Base-by-base conservation (phyloP, 2,888 invertebrate species). In the Timema cristinae region DNA sequence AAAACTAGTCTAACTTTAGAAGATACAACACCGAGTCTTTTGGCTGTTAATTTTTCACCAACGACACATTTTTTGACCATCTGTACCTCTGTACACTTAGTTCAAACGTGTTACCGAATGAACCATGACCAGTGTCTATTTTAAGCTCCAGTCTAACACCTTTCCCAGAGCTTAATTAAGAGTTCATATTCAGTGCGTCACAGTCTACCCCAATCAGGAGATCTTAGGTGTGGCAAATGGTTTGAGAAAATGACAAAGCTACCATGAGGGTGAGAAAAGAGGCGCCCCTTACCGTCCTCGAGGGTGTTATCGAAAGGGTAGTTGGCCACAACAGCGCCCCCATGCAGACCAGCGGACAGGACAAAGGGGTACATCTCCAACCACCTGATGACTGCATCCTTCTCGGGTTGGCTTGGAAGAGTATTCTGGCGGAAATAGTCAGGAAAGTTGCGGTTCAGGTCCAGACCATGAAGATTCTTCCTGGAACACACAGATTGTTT, bases 321-420 rank as follows among this genome's bases (percentile, higher is more conserved):
- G 79, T 88, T 90, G 50, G 87, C 90, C 10, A 91, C 89, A 72
- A 90, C 78, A 5, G 88, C 87, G 6, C 90, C 90, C 7, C 89
- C 89, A 77, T 90, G 90, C 51, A 90, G 80, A 76, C 87, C 86
- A 32, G 87, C 89, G 0, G 89, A 89, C 52, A 90, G 80, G 7
- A 89, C 84, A 79, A 90, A 90, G 59, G 85, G 85, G 15, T 81
- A 81, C 16, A 83, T 79, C 4, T 83, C 77, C 79, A 89, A 81
- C 90, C 90, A 90, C 49, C 84, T 80, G 74, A 85, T 85, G 0
- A 90, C 80, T 5, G 88, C 87, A 71, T 79, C 78, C 0, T 88
- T 86, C 80, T 90, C 90, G 11, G 84, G 84, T 77, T 89, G 86
- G 5, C 75, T 32, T 13, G 73, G 74, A 51, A 70, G 32, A 7